Evolutionary conservation across 2,888 invertebrate species (phyloP).

Genomic region (Fragum whitleyi): DNA sequence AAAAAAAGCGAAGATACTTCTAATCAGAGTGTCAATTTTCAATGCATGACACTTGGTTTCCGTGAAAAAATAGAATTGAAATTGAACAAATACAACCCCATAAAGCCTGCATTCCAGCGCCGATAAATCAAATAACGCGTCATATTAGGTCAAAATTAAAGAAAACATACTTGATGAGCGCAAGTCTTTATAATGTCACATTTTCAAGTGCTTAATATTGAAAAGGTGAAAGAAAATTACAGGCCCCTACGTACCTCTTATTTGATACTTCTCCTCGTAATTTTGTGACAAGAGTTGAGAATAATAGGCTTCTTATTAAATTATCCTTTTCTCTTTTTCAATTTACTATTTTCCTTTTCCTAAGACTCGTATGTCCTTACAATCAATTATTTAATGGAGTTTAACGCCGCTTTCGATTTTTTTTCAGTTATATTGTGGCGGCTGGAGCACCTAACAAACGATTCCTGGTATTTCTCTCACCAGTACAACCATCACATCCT

Average conservation of each 20-base stretch:
- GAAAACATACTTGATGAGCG: slow-evolving; percentile 45
- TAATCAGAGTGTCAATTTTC: slow-evolving; percentile 18
- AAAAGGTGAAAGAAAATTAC: slow-evolving; percentile 41
- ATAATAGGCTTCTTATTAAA: slow-evolving; percentile 11
- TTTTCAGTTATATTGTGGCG: too few species aligned
- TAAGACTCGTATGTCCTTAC: too few species aligned
- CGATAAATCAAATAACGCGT: slow-evolving; percentile 51
- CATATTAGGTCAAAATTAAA: slow-evolving; percentile 51
- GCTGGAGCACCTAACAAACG: too few species aligned
- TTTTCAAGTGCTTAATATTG: slow-evolving; percentile 48
- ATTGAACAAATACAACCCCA: slow-evolving; percentile 45
- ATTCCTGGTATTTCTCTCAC: too few species aligned
- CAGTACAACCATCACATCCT: too few species aligned
- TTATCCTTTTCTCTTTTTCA: background rate
- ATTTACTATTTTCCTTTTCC: too few species aligned
- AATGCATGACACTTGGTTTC: slow-evolving; percentile 22
- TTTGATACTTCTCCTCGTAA: background rate
- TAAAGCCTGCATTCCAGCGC: slow-evolving; percentile 34
- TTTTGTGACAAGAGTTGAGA: background rate
- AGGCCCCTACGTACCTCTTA: background rate
- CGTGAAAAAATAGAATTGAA: slow-evolving; percentile 33
- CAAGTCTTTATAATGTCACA: slow-evolving; percentile 30
- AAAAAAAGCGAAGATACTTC: background rate
- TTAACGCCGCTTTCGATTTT: too few species aligned
- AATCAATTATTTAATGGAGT: too few species aligned